Evolutionary conservation across 1,140 invertebrate genomes (phyloP).

Genomic region (Holcopasites calliopsidis): DNA sequence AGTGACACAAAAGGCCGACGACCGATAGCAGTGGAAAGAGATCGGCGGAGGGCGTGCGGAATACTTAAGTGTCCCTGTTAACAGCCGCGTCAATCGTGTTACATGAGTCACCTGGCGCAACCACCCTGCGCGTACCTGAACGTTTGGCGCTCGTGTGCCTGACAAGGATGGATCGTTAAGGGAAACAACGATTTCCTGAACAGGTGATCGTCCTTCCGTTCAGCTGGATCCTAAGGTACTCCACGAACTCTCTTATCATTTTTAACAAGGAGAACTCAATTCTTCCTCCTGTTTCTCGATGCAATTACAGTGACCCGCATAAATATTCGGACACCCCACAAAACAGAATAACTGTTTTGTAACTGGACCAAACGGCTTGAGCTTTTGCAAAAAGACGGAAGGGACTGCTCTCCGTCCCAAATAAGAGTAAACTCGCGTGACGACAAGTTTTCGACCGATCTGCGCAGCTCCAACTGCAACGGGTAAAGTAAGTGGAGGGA

Average conservation of each 20-base stretch:
- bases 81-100: not conserved
- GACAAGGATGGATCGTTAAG: constrained; percentile 41
- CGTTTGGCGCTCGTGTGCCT: constrained; percentile 3
- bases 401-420: too few species aligned
- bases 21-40: constrained; percentile 36
- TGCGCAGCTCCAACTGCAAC: too few species aligned
- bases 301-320: not conserved
- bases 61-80: constrained; percentile 28
- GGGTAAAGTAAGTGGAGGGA: too few species aligned
- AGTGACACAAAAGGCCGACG: constrained; percentile 20
- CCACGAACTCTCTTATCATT: not conserved
- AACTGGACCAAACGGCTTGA: too few species aligned
- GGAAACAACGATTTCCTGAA: constrained; percentile 58
- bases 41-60: constrained; percentile 1
- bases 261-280: not conserved
- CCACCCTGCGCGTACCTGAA: not conserved
- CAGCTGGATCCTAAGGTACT: not conserved
- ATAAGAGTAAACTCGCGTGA: too few species aligned
- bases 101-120: constrained; percentile 42
- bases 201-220: constrained; percentile 69
- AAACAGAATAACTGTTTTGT: too few species aligned
- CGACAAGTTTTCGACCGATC: too few species aligned
- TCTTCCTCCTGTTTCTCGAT: too few species aligned
- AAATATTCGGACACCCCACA: too few species aligned
- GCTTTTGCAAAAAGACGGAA: too few species aligned